phyloP scores from a whole-genome alignment of 2,113 vertebrate genomes.

The Oxyruncus cristatus region DNA sequence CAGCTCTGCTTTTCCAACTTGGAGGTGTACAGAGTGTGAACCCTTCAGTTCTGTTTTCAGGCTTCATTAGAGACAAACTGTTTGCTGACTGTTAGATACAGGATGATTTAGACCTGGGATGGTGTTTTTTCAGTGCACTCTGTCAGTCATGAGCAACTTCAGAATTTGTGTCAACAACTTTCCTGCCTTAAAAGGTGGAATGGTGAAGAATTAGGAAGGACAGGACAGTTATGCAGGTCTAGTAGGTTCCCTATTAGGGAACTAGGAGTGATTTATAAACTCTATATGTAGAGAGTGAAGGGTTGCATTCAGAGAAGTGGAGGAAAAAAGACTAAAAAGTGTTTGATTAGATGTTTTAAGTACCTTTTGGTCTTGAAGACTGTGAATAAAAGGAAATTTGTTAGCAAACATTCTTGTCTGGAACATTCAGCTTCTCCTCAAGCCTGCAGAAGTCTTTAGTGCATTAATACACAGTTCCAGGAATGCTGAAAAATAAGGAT shows the following conservation, averaged over 20 bases:
- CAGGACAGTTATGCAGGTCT: not conserved
- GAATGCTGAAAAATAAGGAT: slow-evolving; percentile 20
- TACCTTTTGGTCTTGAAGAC: not conserved
- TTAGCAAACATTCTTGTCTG: not conserved
- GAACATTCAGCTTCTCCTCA: not conserved
- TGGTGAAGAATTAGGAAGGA: not conserved
- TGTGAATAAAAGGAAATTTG: not conserved
- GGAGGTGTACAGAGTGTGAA: not conserved
- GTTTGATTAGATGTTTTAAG: not conserved
- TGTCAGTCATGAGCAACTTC: not conserved
- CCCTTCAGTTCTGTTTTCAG: not conserved
- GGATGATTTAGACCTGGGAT: not conserved
- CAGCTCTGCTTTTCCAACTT: not conserved
- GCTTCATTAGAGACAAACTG: not conserved
- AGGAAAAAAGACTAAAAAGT: not conserved
- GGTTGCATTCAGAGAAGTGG: not conserved
- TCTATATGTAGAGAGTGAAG: not conserved
- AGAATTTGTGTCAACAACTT: not conserved
- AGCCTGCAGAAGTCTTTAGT: not conserved
- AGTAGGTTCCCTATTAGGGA: not conserved
- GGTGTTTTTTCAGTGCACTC: not conserved
- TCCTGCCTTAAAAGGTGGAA: not conserved
- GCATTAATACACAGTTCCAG: not conserved
- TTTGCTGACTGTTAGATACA: not conserved
- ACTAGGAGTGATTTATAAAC: not conserved